Evolutionary conservation across 2,113 vertebrate species (phyloP).

Genomic region (Mormyrus iriodes): DNA sequence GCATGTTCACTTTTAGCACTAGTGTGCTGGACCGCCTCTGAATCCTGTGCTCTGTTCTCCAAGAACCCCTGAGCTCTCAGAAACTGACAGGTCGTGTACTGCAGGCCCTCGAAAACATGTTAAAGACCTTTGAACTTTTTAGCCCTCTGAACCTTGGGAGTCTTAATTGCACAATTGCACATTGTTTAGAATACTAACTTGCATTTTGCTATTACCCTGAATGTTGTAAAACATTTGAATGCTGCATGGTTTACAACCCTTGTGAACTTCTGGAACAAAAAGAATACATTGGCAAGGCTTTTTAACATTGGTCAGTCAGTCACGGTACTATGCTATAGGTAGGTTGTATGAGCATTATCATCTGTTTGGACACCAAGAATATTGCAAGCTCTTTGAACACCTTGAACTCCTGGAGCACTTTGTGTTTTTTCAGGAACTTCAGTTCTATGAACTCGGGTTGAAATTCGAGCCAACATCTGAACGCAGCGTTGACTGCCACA

Average conservation of each 20-base stretch:
- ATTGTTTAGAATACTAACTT: not conserved
- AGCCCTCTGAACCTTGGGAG: not conserved
- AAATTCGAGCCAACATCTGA: not conserved
- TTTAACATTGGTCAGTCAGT: not conserved
- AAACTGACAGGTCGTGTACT: not conserved
- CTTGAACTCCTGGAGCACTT: not conserved
- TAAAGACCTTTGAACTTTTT: not conserved
- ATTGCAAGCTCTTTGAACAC: not conserved
- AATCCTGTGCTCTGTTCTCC: not conserved
- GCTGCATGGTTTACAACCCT: not conserved
- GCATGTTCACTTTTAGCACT: not conserved
- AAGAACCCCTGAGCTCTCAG: not conserved
- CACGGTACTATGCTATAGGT: not conserved
- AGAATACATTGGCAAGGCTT: not conserved
- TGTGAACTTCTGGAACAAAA: not conserved
- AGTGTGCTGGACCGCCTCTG: not conserved
- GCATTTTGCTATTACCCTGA: not conserved
- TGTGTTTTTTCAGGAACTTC: not conserved
- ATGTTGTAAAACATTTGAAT: not conserved
- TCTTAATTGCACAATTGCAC: constrained; percentile 23
- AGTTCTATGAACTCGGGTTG: not conserved
- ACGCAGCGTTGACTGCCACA: not conserved
- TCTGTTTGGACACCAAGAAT: not conserved
- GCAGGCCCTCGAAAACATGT: not conserved
- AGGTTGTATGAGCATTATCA: not conserved